A percentile compares a stretch with the other conserved stretches of the same genome.
Evolutionary conservation across 2,113 vertebrate species (phyloP).

Genomic region (Peromyscus maniculatus): DNA sequence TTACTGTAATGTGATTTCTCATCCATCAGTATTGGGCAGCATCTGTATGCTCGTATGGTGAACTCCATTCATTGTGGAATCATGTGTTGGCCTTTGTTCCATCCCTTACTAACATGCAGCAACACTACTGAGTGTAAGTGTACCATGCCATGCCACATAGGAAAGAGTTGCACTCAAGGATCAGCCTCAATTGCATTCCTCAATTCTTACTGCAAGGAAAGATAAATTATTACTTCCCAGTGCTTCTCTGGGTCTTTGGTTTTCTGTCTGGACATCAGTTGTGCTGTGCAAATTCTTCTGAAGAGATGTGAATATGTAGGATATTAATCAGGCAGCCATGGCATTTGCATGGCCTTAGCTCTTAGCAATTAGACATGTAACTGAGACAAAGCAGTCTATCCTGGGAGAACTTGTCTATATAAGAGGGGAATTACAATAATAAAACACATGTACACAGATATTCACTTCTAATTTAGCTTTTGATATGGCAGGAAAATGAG

Average conservation of each 20-base stretch:
- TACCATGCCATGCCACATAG: background rate
- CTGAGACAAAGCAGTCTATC: background rate
- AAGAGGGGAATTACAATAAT: background rate
- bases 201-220: background rate
- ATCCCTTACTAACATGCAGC: background rate
- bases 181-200: background rate
- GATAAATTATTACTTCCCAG: background rate
- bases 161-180: background rate
- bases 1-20: background rate
- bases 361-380: background rate
- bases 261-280: background rate
- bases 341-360: background rate
- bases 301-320: background rate
- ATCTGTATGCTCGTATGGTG: background rate
- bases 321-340: background rate
- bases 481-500: background rate
- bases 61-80: background rate
- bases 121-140: background rate
- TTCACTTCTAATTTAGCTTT: background rate
- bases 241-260: background rate
- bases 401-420: background rate
- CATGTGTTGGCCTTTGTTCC: background rate
- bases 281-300: background rate
- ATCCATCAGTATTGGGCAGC: background rate
- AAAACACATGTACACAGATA: background rate